Evolutionary conservation across 2,888 invertebrate genomes (phyloP).

Genomic region (Lucinisca nassula): DNA sequence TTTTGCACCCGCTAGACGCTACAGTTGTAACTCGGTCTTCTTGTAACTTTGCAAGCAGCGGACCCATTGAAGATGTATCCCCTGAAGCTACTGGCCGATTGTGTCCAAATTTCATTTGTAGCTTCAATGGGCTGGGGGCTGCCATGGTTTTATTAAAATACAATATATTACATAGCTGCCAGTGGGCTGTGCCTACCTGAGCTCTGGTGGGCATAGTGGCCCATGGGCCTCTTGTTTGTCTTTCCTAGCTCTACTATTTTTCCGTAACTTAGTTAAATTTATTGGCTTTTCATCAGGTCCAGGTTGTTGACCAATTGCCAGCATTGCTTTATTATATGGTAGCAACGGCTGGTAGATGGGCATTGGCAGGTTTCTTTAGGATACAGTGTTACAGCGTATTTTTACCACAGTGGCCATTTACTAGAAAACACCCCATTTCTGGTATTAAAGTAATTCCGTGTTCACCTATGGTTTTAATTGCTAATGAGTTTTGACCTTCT

Average conservation of each 20-base stretch:
- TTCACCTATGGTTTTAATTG: not conserved
- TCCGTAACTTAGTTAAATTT: not conserved
- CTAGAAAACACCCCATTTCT: not conserved
- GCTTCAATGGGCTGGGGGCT: too few relatives aligned
- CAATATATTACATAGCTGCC: too few relatives aligned
- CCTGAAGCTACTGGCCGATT: too few relatives aligned
- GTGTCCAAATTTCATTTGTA: too few relatives aligned
- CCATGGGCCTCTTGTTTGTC: too few relatives aligned
- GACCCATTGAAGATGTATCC: too few relatives aligned
- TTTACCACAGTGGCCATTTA: not conserved
- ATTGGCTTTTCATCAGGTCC: not conserved
- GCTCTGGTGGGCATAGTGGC: too few relatives aligned
- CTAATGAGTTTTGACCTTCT: not conserved
- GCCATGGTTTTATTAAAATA: too few relatives aligned
- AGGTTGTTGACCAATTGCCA: not conserved
- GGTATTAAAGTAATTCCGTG: not conserved
- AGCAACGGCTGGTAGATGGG: constrained; percentile 25
- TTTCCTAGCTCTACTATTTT: not conserved
- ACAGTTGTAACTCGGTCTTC: too few relatives aligned
- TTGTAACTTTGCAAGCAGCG: too few relatives aligned
- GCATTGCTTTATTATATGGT: constrained; percentile 14
- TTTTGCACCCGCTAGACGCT: too few relatives aligned
- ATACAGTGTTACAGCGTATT: constrained; percentile 21
- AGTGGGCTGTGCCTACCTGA: too few relatives aligned
- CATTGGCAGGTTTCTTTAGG: constrained; percentile 28